phyloP scores from a whole-genome alignment of 2,797 vertebrate genomes.

The Cryptoblepharus egeriae region DNA sequence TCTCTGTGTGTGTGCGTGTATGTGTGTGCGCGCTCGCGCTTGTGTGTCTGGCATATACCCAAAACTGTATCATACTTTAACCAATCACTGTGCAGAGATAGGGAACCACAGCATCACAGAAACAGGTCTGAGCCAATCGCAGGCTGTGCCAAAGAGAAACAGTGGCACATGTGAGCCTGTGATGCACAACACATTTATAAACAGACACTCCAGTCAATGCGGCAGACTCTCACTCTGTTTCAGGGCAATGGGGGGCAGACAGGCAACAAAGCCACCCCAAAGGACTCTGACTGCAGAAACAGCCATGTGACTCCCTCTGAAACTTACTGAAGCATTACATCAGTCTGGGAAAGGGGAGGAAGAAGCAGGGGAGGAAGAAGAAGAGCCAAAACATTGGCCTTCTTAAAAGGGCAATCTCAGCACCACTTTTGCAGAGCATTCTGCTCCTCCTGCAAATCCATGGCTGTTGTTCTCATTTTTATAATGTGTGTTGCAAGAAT shows the following conservation, averaged over 20 bases:
- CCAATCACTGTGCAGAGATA: slow-evolving; percentile 8
- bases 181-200: background rate
- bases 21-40: too few relatives aligned
- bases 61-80: background rate
- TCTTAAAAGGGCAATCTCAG: slow-evolving; percentile 74
- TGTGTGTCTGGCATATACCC: background rate
- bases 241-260: slow-evolving; percentile 44
- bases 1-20: too few relatives aligned
- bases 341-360: slow-evolving; percentile 68
- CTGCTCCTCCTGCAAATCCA: rapidly evolving
- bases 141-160: background rate
- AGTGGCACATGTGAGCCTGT: background rate
- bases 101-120: rapidly evolving
- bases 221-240: background rate
- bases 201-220: background rate
- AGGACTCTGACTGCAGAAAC: slow-evolving; percentile 72
- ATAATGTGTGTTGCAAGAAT: background rate
- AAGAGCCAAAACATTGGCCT: slow-evolving; percentile 65
- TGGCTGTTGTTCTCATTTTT: background rate
- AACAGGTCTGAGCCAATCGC: background rate
- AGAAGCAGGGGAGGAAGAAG: background rate
- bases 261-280: slow-evolving; percentile 64
- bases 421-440: background rate
- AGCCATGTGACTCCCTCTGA: slow-evolving; percentile 74
- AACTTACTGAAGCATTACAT: slow-evolving; percentile 81